Conservation (phyloP, 2,113 vertebrate genomes). For the Ammodramus savannarum region DNA sequence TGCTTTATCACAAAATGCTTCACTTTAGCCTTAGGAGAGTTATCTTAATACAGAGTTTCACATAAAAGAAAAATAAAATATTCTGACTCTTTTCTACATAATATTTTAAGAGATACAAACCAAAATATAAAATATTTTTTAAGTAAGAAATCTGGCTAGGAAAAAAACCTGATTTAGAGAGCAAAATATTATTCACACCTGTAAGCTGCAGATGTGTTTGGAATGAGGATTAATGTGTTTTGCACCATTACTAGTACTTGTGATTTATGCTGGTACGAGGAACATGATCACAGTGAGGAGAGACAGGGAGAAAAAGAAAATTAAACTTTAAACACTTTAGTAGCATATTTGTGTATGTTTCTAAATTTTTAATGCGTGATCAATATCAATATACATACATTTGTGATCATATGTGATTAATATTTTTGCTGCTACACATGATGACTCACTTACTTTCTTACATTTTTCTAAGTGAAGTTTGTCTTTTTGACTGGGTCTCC, state of each 20-base stretch:
- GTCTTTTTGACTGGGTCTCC: background rate
- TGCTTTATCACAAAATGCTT: conserved; percentile 32
- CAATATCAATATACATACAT: background rate
- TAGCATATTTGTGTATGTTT: background rate
- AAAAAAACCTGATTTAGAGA: background rate
- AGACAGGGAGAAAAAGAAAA: background rate
- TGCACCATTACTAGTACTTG: background rate
- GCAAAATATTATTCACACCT: conserved; percentile 7
- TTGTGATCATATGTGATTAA: background rate
- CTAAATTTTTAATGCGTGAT: background rate
- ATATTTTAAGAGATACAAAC: background rate
- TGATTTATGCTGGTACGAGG: background rate
- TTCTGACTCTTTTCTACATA: background rate
- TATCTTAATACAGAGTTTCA: conserved; percentile 25
- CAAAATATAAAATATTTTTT: background rate
- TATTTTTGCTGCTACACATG: background rate
- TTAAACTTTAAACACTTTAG: background rate
- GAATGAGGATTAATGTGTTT: background rate
- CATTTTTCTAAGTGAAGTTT: background rate
- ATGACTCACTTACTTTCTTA: background rate
- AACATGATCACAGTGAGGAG: background rate
- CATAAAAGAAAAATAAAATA: conserved; percentile 1
- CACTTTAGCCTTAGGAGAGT: background rate
- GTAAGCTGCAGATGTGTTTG: conserved; percentile 11
- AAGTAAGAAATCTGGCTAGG: background rate